Percentiles rank a stretch among this genome's conserved stretches.
phyloP scores from a whole-genome alignment of 2,113 vertebrate genomes.

The Salvator merianae region DNA sequence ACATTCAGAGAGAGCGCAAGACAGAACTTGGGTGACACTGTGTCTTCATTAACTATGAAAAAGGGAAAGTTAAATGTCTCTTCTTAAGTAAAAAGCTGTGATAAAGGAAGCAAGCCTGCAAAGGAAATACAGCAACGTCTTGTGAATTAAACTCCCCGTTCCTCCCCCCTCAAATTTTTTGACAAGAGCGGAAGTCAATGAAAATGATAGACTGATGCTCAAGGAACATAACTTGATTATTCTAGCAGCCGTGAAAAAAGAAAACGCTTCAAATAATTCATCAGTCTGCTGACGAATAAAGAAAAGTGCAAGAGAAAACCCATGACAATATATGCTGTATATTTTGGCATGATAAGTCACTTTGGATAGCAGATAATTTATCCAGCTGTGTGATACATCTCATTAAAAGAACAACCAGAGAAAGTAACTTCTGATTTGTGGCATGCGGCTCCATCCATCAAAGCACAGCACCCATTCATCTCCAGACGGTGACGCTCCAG shows the following conservation, averaged over 20 bases:
- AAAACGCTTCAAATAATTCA: slow-evolving; percentile 72
- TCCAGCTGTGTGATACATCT: slow-evolving; percentile 66
- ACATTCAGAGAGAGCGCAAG: slow-evolving; percentile 61
- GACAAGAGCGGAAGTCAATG: slow-evolving; percentile 55
- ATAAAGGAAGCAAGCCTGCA: slow-evolving; percentile 59
- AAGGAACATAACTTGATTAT: slow-evolving; percentile 69
- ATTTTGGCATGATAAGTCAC: slow-evolving; percentile 66
- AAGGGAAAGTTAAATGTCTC: slow-evolving; percentile 57
- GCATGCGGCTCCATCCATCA: slow-evolving; percentile 61
- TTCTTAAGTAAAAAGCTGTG: slow-evolving; percentile 63
- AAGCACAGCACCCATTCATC: slow-evolving; percentile 38
- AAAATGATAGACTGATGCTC: slow-evolving; percentile 68
- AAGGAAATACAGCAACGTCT: slow-evolving; percentile 56
- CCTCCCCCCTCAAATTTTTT: slow-evolving; percentile 36
- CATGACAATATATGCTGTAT: slow-evolving; percentile 69
- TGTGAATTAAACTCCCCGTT: slow-evolving; percentile 59
- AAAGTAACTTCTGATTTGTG: slow-evolving; percentile 71
- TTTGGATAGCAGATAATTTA: slow-evolving; percentile 67
- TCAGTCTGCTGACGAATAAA: slow-evolving; percentile 66
- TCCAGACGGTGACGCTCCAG: slow-evolving; percentile 44
- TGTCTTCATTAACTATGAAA: slow-evolving; percentile 63
- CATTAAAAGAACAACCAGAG: slow-evolving; percentile 69
- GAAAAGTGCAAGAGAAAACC: slow-evolving; percentile 52
- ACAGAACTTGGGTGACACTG: slow-evolving; percentile 15
- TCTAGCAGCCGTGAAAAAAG: slow-evolving; percentile 60